Evolutionary conservation across 2,113 vertebrate genomes (phyloP).

Genomic region (Ailuropoda melanoleuca): DNA sequence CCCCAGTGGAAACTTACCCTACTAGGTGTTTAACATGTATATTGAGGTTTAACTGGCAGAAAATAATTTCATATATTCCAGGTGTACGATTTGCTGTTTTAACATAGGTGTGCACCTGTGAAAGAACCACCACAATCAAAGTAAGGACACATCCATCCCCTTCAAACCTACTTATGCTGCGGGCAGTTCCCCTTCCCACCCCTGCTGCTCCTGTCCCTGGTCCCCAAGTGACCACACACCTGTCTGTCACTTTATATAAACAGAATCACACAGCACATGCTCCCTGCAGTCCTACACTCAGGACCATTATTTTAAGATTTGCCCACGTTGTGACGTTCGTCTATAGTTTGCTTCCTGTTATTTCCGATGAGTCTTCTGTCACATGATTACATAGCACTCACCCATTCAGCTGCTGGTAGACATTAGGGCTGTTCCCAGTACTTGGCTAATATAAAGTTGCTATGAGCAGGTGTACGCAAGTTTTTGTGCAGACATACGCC

Average conservation of each 20-base stretch:
- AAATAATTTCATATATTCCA: rapidly evolving
- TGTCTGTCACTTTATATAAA: neutral
- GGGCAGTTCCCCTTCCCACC: neutral
- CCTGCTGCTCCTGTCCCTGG: too few species aligned
- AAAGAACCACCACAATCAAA: rapidly evolving
- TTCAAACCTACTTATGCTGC: neutral
- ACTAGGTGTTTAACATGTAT: too few species aligned
- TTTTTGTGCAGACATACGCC: rapidly evolving
- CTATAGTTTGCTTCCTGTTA: rapidly evolving
- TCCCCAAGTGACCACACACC: rapidly evolving
- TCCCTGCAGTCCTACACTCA: neutral
- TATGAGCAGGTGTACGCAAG: neutral
- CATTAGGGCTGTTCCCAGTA: neutral
- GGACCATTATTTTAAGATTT: neutral
- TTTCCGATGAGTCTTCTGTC: rapidly evolving
- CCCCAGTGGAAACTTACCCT: neutral
- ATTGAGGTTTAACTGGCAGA: neutral
- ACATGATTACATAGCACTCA: rapidly evolving
- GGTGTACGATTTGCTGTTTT: rapidly evolving
- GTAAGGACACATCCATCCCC: rapidly evolving
- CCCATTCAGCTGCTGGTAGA: too few species aligned
- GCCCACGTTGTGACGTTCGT: rapidly evolving
- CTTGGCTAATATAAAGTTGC: too few species aligned
- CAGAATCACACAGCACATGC: neutral
- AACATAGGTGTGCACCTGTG: rapidly evolving